Conservation (phyloP, 2,888 invertebrate genomes). For the Chironomus tentans region DNA sequence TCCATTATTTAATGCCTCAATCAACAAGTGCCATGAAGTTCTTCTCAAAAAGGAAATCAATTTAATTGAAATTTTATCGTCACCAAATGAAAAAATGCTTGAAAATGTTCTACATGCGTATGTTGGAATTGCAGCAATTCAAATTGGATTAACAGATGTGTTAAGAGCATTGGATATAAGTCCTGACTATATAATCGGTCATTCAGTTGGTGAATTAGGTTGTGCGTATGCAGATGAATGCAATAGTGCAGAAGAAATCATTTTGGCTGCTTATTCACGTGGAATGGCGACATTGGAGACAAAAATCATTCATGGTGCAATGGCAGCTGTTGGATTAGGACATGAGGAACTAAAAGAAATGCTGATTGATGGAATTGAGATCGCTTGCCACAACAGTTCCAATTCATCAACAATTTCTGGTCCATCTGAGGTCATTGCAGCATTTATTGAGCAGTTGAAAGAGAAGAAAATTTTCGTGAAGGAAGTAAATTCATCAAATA, state of each 20-base stretch:
- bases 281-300: slow-evolving; percentile 60
- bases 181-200: slow-evolving; percentile 61
- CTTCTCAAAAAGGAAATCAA: slow-evolving; percentile 50
- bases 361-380: background rate
- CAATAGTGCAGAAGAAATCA: slow-evolving; percentile 49
- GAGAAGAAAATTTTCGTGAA: slow-evolving; percentile 56
- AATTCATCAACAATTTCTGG: slow-evolving; percentile 74
- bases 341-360: slow-evolving; percentile 52
- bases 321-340: slow-evolving; percentile 40
- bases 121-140: slow-evolving; percentile 53
- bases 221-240: slow-evolving; percentile 81
- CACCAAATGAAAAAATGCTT: slow-evolving; percentile 47
- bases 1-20: slow-evolving; percentile 57
- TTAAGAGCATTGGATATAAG: slow-evolving; percentile 48
- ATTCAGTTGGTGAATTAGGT: slow-evolving; percentile 82
- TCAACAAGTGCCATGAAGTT: slow-evolving; percentile 47
- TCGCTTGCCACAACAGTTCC: slow-evolving; percentile 44
- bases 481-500: background rate
- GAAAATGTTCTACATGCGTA: slow-evolving; percentile 54
- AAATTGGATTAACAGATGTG: slow-evolving; percentile 50
- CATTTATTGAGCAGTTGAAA: slow-evolving; percentile 56
- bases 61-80: slow-evolving; percentile 49
- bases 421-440: slow-evolving; percentile 56
- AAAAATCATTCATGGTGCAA: slow-evolving; percentile 49
- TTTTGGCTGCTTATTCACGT: slow-evolving; percentile 56